Percentiles rank a stretch among this genome's conserved stretches.
Conservation (phyloP, 2,113 vertebrate species). For the Apistogramma diplotaenia region DNA sequence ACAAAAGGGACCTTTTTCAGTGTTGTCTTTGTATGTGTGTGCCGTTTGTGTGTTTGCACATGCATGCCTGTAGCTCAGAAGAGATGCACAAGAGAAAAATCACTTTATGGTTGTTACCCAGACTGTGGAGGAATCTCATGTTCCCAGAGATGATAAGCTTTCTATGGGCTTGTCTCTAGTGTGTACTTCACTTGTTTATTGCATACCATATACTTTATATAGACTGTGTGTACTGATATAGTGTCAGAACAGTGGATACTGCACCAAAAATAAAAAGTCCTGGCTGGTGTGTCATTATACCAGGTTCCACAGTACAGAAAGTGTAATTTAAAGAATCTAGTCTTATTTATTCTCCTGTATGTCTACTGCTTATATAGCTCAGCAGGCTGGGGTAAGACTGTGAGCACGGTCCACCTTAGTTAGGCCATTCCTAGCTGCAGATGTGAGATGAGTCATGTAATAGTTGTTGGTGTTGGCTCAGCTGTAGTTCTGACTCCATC, state of each 20-base stretch:
- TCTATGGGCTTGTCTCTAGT: conserved; percentile 53
- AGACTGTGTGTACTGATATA: conserved; percentile 8
- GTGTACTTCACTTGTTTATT: conserved; percentile 57
- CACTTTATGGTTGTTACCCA: conserved; percentile 52
- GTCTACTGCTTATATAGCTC: conserved; percentile 7
- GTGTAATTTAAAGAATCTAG: not conserved
- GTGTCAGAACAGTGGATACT: conserved; percentile 12
- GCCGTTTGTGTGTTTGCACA: conserved; percentile 52
- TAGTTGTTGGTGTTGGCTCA: conserved; percentile 70
- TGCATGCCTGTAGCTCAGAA: conserved; percentile 33
- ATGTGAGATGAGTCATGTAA: conserved; percentile 74
- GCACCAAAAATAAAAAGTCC: conserved; percentile 4
- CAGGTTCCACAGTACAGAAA: not conserved
- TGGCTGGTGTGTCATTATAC: conserved; percentile 44
- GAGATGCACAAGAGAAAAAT: conserved; percentile 48
- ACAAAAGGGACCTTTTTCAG: conserved; percentile 69
- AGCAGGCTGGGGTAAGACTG: not conserved
- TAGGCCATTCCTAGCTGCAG: conserved; percentile 46
- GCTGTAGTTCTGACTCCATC: conserved; percentile 20
- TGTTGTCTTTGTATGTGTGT: conserved; percentile 57
- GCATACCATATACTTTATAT: conserved; percentile 7
- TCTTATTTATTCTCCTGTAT: not conserved
- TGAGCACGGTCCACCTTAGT: conserved; percentile 36
- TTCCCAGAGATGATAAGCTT: conserved; percentile 58
- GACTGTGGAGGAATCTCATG: conserved; percentile 43